Evolutionary conservation across 2,888 invertebrate genomes (phyloP), one percentile per base, ranked within the genome.

Genomic region (Lumbricus terrestris): DNA sequence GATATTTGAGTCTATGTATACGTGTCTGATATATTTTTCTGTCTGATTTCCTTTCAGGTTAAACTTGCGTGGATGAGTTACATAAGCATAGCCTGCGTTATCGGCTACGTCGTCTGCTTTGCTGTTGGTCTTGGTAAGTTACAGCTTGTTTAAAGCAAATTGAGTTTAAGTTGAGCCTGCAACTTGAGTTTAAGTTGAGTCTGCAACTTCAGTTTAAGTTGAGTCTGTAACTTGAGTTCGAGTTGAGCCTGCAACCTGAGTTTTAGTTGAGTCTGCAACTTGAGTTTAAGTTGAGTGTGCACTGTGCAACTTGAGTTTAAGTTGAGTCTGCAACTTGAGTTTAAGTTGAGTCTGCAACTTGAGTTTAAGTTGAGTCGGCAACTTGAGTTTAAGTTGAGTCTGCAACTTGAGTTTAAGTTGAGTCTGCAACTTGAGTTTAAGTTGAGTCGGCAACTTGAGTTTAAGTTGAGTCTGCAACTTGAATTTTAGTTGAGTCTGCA

Each of bases 31-130:
- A n/a, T n/a, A n/a, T n/a, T n/a, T n/a, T 15, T 88, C n/a, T 16
- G 18, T 88, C 1, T 47, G 47, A 20, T 88, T 88, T 29, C 47
- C 82, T 38, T 90, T 88, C 92, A 94, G 94, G 92, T 91, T 0
- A 89, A 90, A 16, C 91, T 92, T 37, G 35, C 90, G 0, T 91
- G 92, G 40, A 93, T 94, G 92, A 94, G 94, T 88, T 93, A 93
- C 69, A 91, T 94, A 37, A 94, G 94, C 89, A 97, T 98, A 90
- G 95, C 96, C 23, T 96, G 97, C 92, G 97, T 98, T 88, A 96
- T 97, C 38, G 94, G 97, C 37, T 98, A 97, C 95, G 97, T 98
- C 91, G 96, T 97, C 47, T 96, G 97, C 95, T 98, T 98, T 95
- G 98, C 98, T 0, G 96, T 97, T n/a, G 98, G 98, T 0, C 97